Percentiles rank a stretch among this genome's conserved stretches.
Conservation (phyloP, 2,797 vertebrate genomes). For the Enteromius paludinosus region DNA sequence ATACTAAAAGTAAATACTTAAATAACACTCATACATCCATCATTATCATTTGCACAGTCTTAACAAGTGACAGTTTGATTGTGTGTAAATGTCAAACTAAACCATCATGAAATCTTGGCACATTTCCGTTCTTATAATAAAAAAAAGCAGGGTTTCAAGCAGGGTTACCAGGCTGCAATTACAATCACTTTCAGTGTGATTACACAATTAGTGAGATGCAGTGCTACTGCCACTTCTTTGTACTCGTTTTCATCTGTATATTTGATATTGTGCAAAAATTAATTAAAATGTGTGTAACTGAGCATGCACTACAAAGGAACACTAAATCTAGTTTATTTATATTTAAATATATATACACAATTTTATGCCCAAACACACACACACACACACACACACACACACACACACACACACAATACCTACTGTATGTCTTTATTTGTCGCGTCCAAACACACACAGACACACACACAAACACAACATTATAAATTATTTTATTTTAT, state of each 20-base stretch:
- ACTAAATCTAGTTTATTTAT: neutral
- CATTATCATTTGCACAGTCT: constrained; percentile 50
- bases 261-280: constrained; percentile 2
- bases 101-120: constrained; percentile 43
- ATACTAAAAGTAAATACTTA: constrained; percentile 61
- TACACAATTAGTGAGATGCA: constrained; percentile 53
- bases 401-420: no score
- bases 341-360: no score
- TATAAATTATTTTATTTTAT: no score
- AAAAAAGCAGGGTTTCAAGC: constrained; percentile 26
- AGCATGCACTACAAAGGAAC: neutral
- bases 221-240: constrained; percentile 9
- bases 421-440: no score
- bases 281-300: neutral
- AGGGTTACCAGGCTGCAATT: constrained; percentile 45
- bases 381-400: no score
- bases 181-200: constrained; percentile 51
- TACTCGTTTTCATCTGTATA: constrained; percentile 20
- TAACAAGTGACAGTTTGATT: constrained; percentile 59
- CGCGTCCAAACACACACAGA: no score
- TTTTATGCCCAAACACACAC: no score
- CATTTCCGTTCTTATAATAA: constrained; percentile 34
- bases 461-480: no score
- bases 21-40: constrained; percentile 54
- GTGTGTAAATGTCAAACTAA: constrained; percentile 65